Base-by-base conservation (phyloP, 2,888 invertebrate genomes). In the Galerucella nymphaeae region DNA sequence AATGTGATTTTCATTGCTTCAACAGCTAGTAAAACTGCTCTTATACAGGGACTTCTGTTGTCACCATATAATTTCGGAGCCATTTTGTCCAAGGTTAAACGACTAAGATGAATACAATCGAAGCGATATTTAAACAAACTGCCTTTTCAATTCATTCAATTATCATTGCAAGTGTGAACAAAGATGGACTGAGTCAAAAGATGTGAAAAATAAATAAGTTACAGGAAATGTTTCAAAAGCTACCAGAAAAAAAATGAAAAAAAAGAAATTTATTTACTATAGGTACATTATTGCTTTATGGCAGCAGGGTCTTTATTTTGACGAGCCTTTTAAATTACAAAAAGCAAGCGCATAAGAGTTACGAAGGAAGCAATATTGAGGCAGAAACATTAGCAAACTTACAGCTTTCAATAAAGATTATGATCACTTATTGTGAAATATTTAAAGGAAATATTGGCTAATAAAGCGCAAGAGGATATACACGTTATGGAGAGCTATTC, bases 31-130 rank as follows among this genome's bases (percentile, higher is more conserved):
- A 87, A 81, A 55, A 88, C 88, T 1, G 88, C 85, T 63, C 89
- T 83, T 14, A 87, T 86, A n/a, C 89, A 88, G 41, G 88, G 87
- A 75, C 89, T 89, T 53, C 86, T 83, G 14, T 84, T 80, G 2
- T 85, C 85, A 72, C 85, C 86, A 74, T 87, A 87, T 23, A 88
- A 77, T 53, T 79, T 82, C 23, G 87, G 86, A 65, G 85, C 85
- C 82, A 84, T 83, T 53, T 71, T 70, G n/a, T 50, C n/a, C 5
- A 48, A 20, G 30, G 42, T n/a, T n/a, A n/a, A n/a, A n/a, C n/a
- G n/a, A n/a, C n/a, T 18, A 3, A 41, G 14, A 55, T 13, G 48
- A 64, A 11, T 30, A 20, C 50, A 30, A 64, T 14, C n/a, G 16
- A 62, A 42, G 23, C 42, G 42, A 10, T 4, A 42, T 42, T 10